Base-by-base conservation (phyloP, 2,888 invertebrate genomes). In the Pollenia angustigena region DNA sequence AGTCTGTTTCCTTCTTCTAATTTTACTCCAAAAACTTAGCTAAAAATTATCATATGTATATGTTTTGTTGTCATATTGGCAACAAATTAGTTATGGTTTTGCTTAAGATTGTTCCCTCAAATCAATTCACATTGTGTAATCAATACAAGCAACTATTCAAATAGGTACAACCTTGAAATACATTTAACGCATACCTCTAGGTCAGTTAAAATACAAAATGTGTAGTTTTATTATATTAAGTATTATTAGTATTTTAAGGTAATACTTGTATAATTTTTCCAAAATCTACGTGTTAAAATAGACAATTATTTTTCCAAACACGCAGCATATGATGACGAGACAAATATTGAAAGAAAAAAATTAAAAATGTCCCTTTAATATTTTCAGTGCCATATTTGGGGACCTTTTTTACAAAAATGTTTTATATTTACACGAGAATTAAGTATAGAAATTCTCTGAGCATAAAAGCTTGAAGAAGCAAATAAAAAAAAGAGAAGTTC, bases 301-400 rank as follows among this genome's bases (percentile, higher is more conserved):
- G 52, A 23, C 52, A 75, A 81, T 82, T 82, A 60, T 69, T 68
- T 82, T 76, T 69, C 60, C 46, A 69, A 62, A 76, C 75, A 69
- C 69, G 60, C 76, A 82, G 69, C 52, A 68, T 52, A 60, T 16
- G 16, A 46, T 62, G 54, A 79, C 58, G 40, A 58, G 54, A 79
- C 58, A 18, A 58, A 12, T 48, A 60, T 50, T 79, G 50, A 69
- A 50, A 64, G 64, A 16, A 44, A 42, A 54, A 32, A 32, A 32
- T 32, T 9, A 52, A 62, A 60, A 82, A 60, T 54, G 40, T 69
- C 69, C 75, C 81, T 48, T 46, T 54, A 69, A 68, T 52, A 14
- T 62, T 46, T 68, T 69, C 62, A 10, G 76, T 76, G 60, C 71
- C 76, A 71, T 58, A 68, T 69, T 84, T 64, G 58, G 80, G 72